Percentiles rank a stretch among this genome's conserved stretches.
Evolutionary conservation across 2,113 vertebrate genomes (phyloP).

Genomic region (Herpetotheres cachinnans): DNA sequence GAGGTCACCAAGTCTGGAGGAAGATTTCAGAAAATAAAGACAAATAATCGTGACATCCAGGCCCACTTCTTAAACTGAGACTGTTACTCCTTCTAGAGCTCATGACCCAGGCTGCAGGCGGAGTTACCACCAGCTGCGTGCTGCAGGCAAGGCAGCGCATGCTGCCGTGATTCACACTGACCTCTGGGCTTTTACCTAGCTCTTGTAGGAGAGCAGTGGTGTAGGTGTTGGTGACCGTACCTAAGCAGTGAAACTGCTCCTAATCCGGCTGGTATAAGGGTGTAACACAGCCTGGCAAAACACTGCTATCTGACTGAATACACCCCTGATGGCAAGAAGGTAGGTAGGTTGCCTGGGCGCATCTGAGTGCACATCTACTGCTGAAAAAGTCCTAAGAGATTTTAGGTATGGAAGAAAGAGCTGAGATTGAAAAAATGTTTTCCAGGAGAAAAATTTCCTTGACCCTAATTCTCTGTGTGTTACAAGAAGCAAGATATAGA

Average conservation of each 20-base stretch:
- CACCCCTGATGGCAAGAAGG: no score
- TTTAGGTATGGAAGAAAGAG: background rate
- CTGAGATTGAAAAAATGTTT: background rate
- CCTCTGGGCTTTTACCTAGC: background rate
- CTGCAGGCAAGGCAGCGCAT: background rate
- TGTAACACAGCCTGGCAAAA: background rate
- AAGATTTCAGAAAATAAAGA: background rate
- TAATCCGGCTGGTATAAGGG: background rate
- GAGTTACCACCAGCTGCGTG: background rate
- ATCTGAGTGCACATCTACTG: background rate
- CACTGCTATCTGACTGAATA: background rate
- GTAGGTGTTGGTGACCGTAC: background rate
- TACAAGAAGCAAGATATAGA: background rate
- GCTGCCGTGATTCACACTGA: accelerated
- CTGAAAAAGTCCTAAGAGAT: background rate
- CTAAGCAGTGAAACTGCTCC: background rate
- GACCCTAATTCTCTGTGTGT: background rate
- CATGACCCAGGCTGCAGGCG: background rate
- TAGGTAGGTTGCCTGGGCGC: background rate
- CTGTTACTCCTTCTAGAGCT: background rate
- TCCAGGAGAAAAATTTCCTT: background rate
- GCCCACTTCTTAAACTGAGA: background rate
- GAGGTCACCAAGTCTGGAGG: background rate
- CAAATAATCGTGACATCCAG: background rate
- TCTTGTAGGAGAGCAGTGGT: background rate